Conservation (phyloP, 2,113 vertebrate genomes). For the Eretmodus cyanostictus region DNA sequence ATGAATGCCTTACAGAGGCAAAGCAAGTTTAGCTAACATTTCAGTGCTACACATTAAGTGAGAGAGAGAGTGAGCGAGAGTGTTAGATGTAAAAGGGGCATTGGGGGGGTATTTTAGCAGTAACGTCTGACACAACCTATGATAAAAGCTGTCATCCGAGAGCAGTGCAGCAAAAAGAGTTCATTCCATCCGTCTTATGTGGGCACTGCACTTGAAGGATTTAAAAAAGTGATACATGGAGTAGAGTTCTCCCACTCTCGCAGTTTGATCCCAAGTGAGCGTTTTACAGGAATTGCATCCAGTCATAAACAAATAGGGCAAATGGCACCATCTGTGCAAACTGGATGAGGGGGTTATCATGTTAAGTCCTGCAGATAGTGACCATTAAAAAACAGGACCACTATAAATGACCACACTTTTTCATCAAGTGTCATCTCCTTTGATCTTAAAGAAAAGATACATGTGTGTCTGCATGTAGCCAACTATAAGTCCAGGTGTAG, state of each 20-base stretch:
- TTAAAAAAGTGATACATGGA: constrained; percentile 4
- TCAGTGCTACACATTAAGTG: neutral
- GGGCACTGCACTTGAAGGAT: neutral
- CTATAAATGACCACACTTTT: constrained; percentile 13
- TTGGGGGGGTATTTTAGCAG: neutral
- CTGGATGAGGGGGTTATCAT: neutral
- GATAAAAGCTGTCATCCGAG: constrained; percentile 17
- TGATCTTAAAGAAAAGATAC: neutral
- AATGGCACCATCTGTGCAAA: constrained; percentile 28
- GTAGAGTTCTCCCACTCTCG: neutral
- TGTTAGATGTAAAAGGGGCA: neutral
- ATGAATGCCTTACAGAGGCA: constrained; percentile 48
- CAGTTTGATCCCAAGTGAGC: constrained; percentile 4
- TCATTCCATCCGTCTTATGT: neutral
- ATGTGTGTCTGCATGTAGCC: neutral
- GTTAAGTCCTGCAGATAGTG: constrained; percentile 12
- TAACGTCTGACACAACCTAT: neutral
- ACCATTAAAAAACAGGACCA: constrained; percentile 18
- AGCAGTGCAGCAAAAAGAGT: neutral
- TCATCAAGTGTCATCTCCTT: neutral
- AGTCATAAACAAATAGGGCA: constrained; percentile 6
- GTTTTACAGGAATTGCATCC: constrained; percentile 4
- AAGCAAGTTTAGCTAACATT: constrained; percentile 28
- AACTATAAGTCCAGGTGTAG: neutral
- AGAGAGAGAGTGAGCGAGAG: neutral